Evolutionary conservation across 2,113 vertebrate genomes (phyloP), one percentile per base, ranked within the genome.

Genomic region (Notothenia rossii): DNA sequence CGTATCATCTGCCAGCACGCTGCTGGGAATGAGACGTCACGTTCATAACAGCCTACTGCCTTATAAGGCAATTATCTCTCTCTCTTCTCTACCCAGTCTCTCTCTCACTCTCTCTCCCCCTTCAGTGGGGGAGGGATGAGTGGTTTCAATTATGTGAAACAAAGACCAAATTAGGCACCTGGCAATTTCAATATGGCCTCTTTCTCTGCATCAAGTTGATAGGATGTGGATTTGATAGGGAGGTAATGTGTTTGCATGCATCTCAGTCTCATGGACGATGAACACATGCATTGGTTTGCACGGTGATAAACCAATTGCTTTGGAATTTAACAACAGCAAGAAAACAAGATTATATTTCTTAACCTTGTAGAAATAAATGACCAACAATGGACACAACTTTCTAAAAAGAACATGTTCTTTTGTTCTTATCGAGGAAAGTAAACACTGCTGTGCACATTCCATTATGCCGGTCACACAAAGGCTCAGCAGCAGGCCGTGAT

Each of bases 141-240:
- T 86, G 89, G 79, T 93, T 94, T 93, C 91, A 93, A 93, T 91
- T 93, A 93, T 90, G 75, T 81, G 85, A 59, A 79, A 91, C 92
- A 94, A 92, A 91, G 89, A 93, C 87, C 90, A 91, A 93, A 94
- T 94, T 93, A 93, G 92, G 86, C 90, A 92, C 91, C 91, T 93
- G 89, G 90, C 90, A 92, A 90, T 92, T 91, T 90, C 88, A 91
- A 86, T 89, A 87, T 88, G 85, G 86, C 89, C 86, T 75, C 85
- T 86, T 81, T 90, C 87, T 85, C 73, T 73, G 89, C 73, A 73
- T 86, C 81, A 83, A 78, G 77, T 72, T 79, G 89, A 89, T 81
- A 83, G 90, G 88, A 89, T 88, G 90, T 83, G 83, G 88, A 87
- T 86, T 72, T 83, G 88, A 88, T 87, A 80, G n/a, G 72, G 80